Evolutionary conservation across 2,113 vertebrate species (phyloP), one percentile per base, ranked within the genome.

Genomic region (Carassius auratus): DNA sequence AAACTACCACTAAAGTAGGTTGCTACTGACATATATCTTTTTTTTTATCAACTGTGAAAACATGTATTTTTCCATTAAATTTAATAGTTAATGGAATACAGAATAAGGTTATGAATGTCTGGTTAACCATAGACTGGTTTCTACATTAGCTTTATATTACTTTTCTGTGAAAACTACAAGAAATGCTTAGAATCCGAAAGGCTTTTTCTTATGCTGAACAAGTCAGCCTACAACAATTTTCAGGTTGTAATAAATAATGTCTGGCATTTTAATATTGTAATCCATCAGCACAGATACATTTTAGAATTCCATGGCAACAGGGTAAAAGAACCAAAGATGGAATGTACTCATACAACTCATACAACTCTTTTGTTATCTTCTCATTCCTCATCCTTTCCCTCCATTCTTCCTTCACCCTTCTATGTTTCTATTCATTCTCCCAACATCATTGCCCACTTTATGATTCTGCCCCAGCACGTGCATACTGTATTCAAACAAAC

Each of bases 221-320:
- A 71, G 42, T 42, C 38, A 42, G 33, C 4, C 15, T 36, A 38
- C 30, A 19, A 36, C 17, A 76, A 55, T 36, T n/a, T 57, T 21
- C 14, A 76, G 50, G 26, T 17, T 74, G 71, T 45, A 61, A 79
- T 74, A 38, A 74, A 79, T 74, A 10, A 74, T 79, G 13, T 26
- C 33, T 14, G 3, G 2, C 3, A 45, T 80, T 38, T 80, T 7
- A 80, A 64, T 45, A 17, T 42, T 64, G 36, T 10, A 8, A 45
- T 64, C 12, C 59, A 61, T 45, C n/a, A 26, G 5, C 12, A 78
- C 9, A 80, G 33, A 62, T 21, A 42, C 21, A 23, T 42, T 3
- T 61, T 8, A 45, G 5, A 78, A 78, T 57, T 78, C 30, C 52
- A 38, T 59, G 76, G 33, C 52, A 78, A 55, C 48, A 76, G 13